Percentiles rank a stretch among this genome's conserved stretches.
Conservation (phyloP, 2,113 vertebrate genomes). For the Sterna hirundo region DNA sequence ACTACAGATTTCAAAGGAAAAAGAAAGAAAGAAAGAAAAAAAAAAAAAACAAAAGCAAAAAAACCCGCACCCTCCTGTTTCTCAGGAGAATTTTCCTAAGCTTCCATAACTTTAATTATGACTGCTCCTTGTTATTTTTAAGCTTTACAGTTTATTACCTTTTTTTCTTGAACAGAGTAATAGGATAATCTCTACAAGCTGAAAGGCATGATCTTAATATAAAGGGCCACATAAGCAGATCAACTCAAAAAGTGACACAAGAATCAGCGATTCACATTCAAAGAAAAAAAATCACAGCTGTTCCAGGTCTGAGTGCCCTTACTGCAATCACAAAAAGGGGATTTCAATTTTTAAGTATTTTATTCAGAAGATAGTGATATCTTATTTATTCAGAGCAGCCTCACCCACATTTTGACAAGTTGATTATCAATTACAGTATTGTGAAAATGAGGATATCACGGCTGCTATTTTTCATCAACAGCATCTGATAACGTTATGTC, state of each 20-base stretch:
- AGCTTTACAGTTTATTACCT: neutral
- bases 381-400: neutral
- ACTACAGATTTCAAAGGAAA: neutral
- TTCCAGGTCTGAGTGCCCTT: neutral
- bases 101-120: neutral
- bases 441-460: neutral
- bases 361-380: neutral
- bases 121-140: neutral
- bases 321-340: neutral
- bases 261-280: neutral
- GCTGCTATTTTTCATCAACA: neutral
- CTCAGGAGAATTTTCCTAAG: neutral
- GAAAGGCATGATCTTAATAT: neutral
- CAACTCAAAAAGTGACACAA: neutral
- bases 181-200: neutral
- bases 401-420: neutral
- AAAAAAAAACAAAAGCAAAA: neutral
- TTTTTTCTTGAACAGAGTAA: neutral
- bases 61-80: neutral
- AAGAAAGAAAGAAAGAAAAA: accelerated
- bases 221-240: neutral
- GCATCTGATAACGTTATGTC: neutral
- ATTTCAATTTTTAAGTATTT: neutral
- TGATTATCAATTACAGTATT: neutral
- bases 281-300: neutral